Base-by-base conservation (phyloP, 1,140 invertebrate species). In the Sesamia nonagrioides region DNA sequence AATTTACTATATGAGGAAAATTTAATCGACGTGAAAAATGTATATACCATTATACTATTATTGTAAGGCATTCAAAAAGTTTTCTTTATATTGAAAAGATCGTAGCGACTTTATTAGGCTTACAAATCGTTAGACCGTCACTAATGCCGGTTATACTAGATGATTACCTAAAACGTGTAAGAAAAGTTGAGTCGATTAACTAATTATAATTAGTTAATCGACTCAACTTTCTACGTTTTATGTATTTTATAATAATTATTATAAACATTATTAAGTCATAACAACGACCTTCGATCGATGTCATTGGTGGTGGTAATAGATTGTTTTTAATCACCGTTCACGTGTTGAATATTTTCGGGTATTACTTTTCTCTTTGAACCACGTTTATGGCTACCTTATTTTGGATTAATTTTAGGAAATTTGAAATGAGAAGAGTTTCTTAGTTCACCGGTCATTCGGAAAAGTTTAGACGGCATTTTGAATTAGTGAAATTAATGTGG, bases 241-340 rank as follows among this genome's bases (percentile, higher is more conserved):
- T n/a, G n/a, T n/a, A n/a, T n/a, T n/a, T n/a, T 66, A 18, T 61
- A n/a, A 68, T 83, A 86, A 88, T 88, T 83, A 88, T 77, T 58
- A 76, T 66, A 73, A 74, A 74, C 71, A 71, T 76, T 76, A 76
- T 63, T 27, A 33, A 58, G 54, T 27, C 8, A 50, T 73, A 45
- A 82, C 58, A 68, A 50, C 82, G 83, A 85, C 88, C 88, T 88
- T 85, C 80, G 79, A 84, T 88, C 84, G 79, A 79, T 69, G 56
- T 61, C 27, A 17, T 1, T 27, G 27, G 27, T 27, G 27, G 27
- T 27, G 27, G 27, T 61, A 40, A 61, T 37, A 40, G 60, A 61
- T 61, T 8, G 60, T 6, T n/a, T 4, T 37, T 40, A 37, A 61
- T 27, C 50, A 54, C 9, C 13, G 52, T 21, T 7, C 9, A 4